Evolutionary conservation across 2,888 invertebrate species (phyloP).

Genomic region (Euphydryas editha): DNA sequence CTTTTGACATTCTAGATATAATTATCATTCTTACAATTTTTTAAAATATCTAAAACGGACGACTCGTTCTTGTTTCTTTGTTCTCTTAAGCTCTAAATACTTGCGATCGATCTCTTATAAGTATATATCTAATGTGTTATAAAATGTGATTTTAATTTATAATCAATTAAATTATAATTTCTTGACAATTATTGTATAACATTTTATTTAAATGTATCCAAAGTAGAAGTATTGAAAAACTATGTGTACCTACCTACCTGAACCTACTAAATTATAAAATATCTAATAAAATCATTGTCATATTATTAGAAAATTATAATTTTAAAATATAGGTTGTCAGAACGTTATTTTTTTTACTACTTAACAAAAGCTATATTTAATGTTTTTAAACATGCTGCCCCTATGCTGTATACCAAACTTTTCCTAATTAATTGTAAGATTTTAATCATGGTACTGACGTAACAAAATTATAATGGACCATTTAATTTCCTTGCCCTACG

Average conservation of each 20-base stretch:
- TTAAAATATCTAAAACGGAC: neutral
- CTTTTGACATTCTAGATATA: constrained; percentile 33
- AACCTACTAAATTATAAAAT: too few species aligned
- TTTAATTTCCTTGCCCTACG: constrained; percentile 77
- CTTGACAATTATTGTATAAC: too few species aligned
- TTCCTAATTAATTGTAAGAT: constrained; percentile 80
- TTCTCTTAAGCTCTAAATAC: too few species aligned
- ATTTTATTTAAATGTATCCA: too few species aligned
- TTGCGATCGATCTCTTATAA: too few species aligned
- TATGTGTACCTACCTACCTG: too few species aligned
- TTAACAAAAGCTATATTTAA: constrained; percentile 52
- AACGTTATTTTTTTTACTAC: neutral
- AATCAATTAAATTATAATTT: too few species aligned
- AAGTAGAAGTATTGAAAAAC: too few species aligned
- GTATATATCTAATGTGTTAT: too few species aligned
- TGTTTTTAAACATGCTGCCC: constrained; percentile 52
- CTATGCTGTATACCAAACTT: constrained; percentile 59
- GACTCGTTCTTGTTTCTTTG: neutral
- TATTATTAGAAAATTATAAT: too few species aligned
- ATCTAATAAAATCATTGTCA: too few species aligned
- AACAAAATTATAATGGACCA: constrained; percentile 79
- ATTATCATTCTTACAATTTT: constrained; percentile 14
- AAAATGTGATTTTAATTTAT: too few species aligned
- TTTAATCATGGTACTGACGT: constrained; percentile 79
- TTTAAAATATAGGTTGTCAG: neutral